phyloP scores from a whole-genome alignment of 2,797 vertebrate species.

The Gymnoscopelus braueri region DNA sequence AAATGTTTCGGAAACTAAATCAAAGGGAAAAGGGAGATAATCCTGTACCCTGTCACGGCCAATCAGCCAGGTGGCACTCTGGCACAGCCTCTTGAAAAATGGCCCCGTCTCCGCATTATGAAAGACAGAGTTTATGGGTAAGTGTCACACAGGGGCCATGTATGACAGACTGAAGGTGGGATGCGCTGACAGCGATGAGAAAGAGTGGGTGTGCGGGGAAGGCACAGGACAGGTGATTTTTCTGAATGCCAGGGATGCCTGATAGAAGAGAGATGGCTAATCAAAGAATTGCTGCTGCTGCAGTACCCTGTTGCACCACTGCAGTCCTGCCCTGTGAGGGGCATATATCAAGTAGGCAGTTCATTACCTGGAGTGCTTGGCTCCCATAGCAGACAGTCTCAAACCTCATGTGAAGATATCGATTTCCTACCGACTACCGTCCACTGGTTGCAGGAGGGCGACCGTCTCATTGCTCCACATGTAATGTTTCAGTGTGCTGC shows the following conservation, averaged over 20 bases:
- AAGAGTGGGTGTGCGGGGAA: constrained; percentile 11
- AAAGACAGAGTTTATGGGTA: background rate
- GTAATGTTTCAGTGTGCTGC: constrained; percentile 22
- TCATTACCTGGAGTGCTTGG: constrained; percentile 87
- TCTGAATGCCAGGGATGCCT: constrained; percentile 40
- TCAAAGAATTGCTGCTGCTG: constrained; percentile 83
- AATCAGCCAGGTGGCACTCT: background rate
- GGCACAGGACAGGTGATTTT: constrained; percentile 33
- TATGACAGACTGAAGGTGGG: constrained; percentile 8
- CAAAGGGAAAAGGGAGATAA: background rate
- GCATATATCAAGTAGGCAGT: constrained; percentile 84
- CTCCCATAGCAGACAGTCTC: constrained; percentile 56
- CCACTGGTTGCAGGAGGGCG: constrained; percentile 40
- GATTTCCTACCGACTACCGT: constrained; percentile 56
- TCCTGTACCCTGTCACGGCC: background rate
- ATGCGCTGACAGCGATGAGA: background rate
- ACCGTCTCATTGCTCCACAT: constrained; percentile 34
- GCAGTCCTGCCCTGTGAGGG: constrained; percentile 57
- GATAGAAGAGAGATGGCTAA: constrained; percentile 75
- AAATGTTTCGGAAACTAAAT: background rate
- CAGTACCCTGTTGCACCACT: constrained; percentile 75
- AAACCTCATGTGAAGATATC: constrained; percentile 69
- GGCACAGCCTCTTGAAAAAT: background rate
- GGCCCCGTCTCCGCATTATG: background rate
- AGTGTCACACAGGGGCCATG: constrained; percentile 9